A percentile compares a stretch with the other conserved stretches of the same genome.
Evolutionary conservation across 2,113 vertebrate species (phyloP).

Genomic region (Leptocoma aspasia): DNA sequence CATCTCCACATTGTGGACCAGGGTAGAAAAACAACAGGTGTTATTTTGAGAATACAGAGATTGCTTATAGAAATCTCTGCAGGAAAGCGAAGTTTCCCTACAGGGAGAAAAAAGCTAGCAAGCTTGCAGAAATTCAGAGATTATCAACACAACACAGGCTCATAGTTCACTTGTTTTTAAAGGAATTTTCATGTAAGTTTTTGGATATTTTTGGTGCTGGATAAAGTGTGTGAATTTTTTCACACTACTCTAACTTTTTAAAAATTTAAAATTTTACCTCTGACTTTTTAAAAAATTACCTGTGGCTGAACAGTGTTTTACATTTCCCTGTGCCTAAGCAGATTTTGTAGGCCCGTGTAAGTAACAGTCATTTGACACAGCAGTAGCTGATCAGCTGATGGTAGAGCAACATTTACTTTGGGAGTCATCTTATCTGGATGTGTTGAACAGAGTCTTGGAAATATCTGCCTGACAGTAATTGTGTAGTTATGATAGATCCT

Average conservation of each 20-base stretch:
- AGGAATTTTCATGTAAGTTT: background rate
- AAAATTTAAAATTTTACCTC: too few relatives aligned
- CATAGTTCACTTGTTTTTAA: background rate
- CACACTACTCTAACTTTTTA: too few relatives aligned
- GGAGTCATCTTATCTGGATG: background rate
- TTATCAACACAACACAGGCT: too few relatives aligned
- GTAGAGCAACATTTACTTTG: background rate
- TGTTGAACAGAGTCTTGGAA: background rate
- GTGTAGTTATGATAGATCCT: background rate
- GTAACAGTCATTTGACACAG: background rate
- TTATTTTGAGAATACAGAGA: too few relatives aligned
- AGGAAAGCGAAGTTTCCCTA: too few relatives aligned
- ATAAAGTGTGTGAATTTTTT: background rate
- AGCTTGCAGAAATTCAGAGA: too few relatives aligned
- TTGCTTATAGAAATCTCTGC: too few relatives aligned
- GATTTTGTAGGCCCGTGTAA: fast-evolving
- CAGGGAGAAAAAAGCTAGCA: too few relatives aligned
- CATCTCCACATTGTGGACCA: too few relatives aligned
- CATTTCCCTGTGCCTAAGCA: background rate
- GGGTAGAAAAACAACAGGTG: too few relatives aligned
- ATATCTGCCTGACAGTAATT: background rate
- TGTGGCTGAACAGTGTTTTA: background rate
- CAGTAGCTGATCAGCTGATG: background rate
- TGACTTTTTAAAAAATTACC: background rate
- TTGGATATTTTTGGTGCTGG: background rate